Conservation (phyloP, 64 coral and sea anemone species). For the Trachythela sp. region DNA sequence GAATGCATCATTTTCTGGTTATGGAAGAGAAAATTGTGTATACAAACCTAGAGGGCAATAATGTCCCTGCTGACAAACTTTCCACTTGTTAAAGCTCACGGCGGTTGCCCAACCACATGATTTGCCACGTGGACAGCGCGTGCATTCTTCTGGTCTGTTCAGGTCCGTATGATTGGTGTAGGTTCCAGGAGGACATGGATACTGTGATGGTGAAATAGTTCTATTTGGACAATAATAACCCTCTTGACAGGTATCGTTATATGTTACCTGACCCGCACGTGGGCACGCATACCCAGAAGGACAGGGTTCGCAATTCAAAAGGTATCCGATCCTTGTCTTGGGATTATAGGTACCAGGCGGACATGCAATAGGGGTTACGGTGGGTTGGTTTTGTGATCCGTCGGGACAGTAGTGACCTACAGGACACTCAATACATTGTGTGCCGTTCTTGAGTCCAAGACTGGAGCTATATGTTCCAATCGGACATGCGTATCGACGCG, state of each 20-base stretch:
- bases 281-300: constrained; percentile 84
- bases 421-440: constrained; percentile 77
- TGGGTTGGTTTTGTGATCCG: constrained; percentile 70
- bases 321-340: constrained; percentile 67
- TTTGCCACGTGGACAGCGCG: constrained; percentile 68
- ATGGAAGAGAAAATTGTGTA: background rate
- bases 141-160: constrained; percentile 71
- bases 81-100: constrained; percentile 72
- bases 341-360: constrained; percentile 94
- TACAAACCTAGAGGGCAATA: constrained; percentile 84
- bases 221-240: constrained; percentile 97
- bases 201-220: constrained; percentile 76
- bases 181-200: constrained; percentile 81
- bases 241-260: constrained; percentile 75
- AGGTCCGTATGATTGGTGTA: constrained; percentile 78
- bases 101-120: constrained; percentile 90
- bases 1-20: too few relatives aligned
- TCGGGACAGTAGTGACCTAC: constrained; percentile 88
- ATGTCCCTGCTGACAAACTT: constrained; percentile 74
- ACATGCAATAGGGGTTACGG: constrained; percentile 71
- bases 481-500: constrained; percentile 75
- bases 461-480: constrained; percentile 81
- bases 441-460: constrained; percentile 68
- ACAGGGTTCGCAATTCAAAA: constrained; percentile 85
- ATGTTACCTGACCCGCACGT: constrained; percentile 70